Evolutionary conservation across 2,888 invertebrate species (phyloP).

Genomic region (Meteorus colon): DNA sequence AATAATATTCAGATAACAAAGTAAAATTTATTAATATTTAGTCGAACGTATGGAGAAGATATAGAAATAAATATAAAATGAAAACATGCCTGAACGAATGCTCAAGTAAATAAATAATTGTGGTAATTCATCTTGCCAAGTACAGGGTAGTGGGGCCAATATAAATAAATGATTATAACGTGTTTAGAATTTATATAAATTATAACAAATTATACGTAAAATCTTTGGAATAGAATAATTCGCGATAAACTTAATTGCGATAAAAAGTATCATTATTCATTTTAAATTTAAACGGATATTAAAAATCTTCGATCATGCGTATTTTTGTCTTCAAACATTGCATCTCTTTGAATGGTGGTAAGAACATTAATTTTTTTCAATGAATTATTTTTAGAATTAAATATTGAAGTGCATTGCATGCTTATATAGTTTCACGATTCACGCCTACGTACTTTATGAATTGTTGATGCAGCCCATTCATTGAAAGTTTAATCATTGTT

Average conservation of each 20-base stretch:
- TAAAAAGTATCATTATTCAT: background rate
- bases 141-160: slow-evolving; percentile 44
- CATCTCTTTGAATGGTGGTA: slow-evolving; percentile 66
- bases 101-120: slow-evolving; percentile 49
- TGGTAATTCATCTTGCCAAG: slow-evolving; percentile 39
- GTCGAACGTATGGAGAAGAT: background rate
- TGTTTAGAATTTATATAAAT: background rate
- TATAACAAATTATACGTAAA: background rate
- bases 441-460: background rate
- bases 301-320: slow-evolving; percentile 56
- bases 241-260: background rate
- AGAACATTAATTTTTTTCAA: background rate
- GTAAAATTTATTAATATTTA: background rate
- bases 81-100: slow-evolving; percentile 54
- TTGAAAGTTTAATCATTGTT: slow-evolving; percentile 7
- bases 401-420: background rate
- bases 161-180: background rate
- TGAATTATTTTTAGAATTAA: slow-evolving; percentile 51
- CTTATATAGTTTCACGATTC: background rate
- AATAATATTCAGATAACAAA: no score
- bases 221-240: background rate
- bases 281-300: background rate
- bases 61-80: slow-evolving; percentile 4
- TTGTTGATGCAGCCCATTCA: background rate
- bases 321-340: slow-evolving; percentile 70